Conservation (phyloP, 2,113 vertebrate genomes). For the Podarcis cretensis region DNA sequence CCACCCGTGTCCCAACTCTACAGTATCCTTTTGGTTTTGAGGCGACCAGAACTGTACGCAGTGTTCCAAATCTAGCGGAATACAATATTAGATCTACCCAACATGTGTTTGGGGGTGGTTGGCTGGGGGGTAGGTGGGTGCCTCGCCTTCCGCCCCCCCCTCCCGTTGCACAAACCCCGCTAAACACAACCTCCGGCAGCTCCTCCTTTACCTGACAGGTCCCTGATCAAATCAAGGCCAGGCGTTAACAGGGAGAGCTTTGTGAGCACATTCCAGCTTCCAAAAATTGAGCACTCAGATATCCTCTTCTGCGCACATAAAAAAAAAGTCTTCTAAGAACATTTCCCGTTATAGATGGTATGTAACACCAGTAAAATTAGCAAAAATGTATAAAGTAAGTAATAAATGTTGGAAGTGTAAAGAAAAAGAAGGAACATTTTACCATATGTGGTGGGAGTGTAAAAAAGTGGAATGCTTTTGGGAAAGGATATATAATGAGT, state of each 20-base stretch:
- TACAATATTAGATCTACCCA: background rate
- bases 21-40: no score
- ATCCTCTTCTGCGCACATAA: fast-evolving
- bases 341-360: fast-evolving
- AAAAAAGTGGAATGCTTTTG: no score
- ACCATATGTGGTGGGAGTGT: no score
- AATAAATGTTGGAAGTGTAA: no score
- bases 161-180: fast-evolving
- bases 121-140: no score
- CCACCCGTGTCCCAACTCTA: no score
- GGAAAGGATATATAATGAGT: no score
- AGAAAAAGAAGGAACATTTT: no score
- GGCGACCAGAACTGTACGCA: no score
- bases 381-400: no score
- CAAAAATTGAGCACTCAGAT: background rate
- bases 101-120: background rate
- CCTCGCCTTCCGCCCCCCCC: fast-evolving
- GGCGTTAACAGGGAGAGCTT: background rate
- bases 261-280: slow-evolving; percentile 13
- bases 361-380: no score
- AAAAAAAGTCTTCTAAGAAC: background rate
- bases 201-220: no score
- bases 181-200: background rate
- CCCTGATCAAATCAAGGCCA: background rate
- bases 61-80: background rate